Conservation (phyloP, 2,888 invertebrate species). For the Eupelmus urozonus region DNA sequence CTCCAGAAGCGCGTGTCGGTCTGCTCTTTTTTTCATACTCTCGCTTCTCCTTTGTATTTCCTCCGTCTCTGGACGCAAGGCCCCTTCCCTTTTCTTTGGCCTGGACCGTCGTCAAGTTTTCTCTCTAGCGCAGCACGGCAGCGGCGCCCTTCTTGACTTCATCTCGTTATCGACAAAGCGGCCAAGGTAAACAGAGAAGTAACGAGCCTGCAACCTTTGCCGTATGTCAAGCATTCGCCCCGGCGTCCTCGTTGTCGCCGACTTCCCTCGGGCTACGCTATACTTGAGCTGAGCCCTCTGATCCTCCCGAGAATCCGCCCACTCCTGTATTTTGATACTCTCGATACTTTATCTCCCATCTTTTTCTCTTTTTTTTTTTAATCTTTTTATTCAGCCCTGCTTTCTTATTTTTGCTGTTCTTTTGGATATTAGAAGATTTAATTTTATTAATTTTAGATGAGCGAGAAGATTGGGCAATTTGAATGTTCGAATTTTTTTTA, state of each 20-base stretch:
- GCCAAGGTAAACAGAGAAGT: constrained; percentile 64
- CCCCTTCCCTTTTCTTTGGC: not conserved
- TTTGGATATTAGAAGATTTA: no score
- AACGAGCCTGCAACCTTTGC: constrained; percentile 64
- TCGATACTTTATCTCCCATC: constrained; percentile 26
- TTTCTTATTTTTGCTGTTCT: no score
- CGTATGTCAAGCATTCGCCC: constrained; percentile 60
- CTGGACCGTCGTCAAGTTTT: not conserved
- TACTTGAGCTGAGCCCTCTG: constrained; percentile 31
- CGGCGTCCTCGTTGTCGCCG: constrained; percentile 36
- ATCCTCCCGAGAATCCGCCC: constrained; percentile 51
- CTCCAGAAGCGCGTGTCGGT: not conserved
- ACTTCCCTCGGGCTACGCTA: constrained; percentile 36
- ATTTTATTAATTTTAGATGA: no score
- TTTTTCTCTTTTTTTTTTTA: not conserved
- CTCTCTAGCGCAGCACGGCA: not conserved
- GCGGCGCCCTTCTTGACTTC: constrained; percentile 46
- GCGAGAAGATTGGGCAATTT: no score
- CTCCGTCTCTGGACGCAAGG: not conserved
- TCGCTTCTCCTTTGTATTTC: constrained; percentile 3
- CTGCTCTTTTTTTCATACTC: not conserved
- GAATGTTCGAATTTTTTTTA: no score
- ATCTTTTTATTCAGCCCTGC: no score
- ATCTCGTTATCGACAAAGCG: constrained; percentile 66
- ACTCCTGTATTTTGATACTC: constrained; percentile 32